Conservation (phyloP, 2,113 vertebrate species). For the Shinisaurus crocodilurus region DNA sequence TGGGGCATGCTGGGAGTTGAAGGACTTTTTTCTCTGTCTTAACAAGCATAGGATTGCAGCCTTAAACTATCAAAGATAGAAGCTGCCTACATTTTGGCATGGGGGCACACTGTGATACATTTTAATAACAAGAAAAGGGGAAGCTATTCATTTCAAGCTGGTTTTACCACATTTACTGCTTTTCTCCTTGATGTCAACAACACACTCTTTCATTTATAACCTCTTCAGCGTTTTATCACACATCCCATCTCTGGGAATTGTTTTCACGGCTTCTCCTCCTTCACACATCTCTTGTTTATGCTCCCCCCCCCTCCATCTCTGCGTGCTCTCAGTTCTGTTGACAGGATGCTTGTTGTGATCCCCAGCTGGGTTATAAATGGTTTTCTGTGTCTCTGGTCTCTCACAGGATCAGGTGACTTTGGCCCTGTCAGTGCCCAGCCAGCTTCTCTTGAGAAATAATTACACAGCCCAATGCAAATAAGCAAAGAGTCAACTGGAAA, state of each 20-base stretch:
- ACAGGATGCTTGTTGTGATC: slow-evolving; percentile 24
- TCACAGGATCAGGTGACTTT: slow-evolving; percentile 25
- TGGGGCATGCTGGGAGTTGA: no score
- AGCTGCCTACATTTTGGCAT: background rate
- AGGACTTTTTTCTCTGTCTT: no score
- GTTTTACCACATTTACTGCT: background rate
- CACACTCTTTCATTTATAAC: background rate
- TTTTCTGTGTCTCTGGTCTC: slow-evolving; percentile 10
- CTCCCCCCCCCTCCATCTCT: background rate
- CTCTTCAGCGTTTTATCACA: background rate
- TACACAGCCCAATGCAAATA: slow-evolving; percentile 43
- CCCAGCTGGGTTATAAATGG: slow-evolving; percentile 24
- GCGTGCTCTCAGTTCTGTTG: slow-evolving; percentile 4
- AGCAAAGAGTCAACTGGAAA: slow-evolving; percentile 45
- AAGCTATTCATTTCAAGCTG: background rate
- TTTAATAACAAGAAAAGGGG: background rate
- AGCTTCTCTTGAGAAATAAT: slow-evolving; percentile 45
- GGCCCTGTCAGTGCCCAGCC: slow-evolving; percentile 16
- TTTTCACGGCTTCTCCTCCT: background rate
- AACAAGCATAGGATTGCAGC: no score
- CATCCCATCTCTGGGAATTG: background rate
- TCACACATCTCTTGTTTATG: background rate
- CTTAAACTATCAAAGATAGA: background rate
- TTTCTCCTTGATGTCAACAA: background rate
- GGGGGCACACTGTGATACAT: background rate